Conservation (phyloP, 2,113 vertebrate genomes). For the Theropithecus gelada region DNA sequence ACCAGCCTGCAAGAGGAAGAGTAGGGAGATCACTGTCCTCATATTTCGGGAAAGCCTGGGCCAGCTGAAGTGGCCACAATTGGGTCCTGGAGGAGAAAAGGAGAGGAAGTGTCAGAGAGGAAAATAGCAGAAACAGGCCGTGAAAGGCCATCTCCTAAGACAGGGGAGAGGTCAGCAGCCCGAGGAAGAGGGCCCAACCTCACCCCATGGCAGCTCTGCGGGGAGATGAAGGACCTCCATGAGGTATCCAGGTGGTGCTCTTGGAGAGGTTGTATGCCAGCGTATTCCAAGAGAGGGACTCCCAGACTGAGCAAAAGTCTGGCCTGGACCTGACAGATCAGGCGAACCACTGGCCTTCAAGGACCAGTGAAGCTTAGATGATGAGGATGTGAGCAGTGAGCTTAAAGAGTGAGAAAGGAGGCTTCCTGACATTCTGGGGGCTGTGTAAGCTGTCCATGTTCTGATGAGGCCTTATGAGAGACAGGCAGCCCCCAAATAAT, state of each 20-base stretch:
- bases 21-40: no score
- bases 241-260: neutral
- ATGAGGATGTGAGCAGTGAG: neutral
- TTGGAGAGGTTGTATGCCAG: neutral
- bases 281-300: neutral
- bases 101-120: rapidly evolving
- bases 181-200: neutral
- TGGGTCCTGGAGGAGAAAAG: no score
- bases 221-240: rapidly evolving
- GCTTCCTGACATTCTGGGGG: no score
- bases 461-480: neutral
- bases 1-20: neutral
- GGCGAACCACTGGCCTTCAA: neutral
- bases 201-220: neutral
- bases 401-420: neutral
- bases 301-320: no score
- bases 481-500: neutral
- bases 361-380: rapidly evolving
- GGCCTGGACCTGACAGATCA: neutral
- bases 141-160: neutral
- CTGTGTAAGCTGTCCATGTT: neutral
- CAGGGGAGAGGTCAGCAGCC: neutral
- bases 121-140: rapidly evolving
- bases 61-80: rapidly evolving
- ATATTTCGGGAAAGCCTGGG: neutral